Base-by-base conservation (phyloP, 2,888 invertebrate genomes). In the Heliconius cydno region DNA sequence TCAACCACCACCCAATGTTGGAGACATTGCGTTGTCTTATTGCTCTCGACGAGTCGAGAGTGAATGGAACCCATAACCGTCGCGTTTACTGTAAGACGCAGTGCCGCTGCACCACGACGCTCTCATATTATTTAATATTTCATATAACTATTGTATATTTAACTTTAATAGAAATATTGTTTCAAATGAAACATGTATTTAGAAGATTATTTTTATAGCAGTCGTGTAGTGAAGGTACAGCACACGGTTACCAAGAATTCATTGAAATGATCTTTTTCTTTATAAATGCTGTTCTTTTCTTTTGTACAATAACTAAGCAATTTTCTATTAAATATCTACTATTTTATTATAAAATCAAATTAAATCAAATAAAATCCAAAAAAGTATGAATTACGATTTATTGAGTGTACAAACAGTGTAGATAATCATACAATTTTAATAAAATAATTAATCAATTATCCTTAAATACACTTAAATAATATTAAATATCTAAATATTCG, bases 81-180 rank as follows among this genome's bases (percentile, higher is more conserved):
- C 57, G 7, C 22, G 57, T n/a, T 3, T n/a, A 57, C 52, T 6
- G 52, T 19, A 1, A 52, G 52, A 6, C 52, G 19, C 52, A 19
- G 52, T 19, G 19, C 12, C 41, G 41, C 38, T 38, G 38, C 19
- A 52, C 19, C 19, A 7, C 19, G 19, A 52, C 52, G 19, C 7
- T 19, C 19, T 19, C 7, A 52, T 52, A 19, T 52, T 46, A 46
- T 46, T 25, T 46, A 25, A 25, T 70, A 25, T 70, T 70, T 41
- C 41, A 41, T 70, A 9, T 46, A 41, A 15, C n/a, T 68, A 1
- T 52, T 52, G 52, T 68, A 41, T 70, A 68, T 41, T 13, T 41
- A 13, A 68, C n/a, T 68, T 41, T 68, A n/a, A 12, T 68, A 25
- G 41, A 68, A 10, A 34, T 67, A 34, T 67, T 65, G 65, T 65